A percentile compares a stretch with the other conserved stretches of the same genome.
phyloP scores from a whole-genome alignment of 1,140 invertebrate genomes.

The Zeugodacus cucurbitae region DNA sequence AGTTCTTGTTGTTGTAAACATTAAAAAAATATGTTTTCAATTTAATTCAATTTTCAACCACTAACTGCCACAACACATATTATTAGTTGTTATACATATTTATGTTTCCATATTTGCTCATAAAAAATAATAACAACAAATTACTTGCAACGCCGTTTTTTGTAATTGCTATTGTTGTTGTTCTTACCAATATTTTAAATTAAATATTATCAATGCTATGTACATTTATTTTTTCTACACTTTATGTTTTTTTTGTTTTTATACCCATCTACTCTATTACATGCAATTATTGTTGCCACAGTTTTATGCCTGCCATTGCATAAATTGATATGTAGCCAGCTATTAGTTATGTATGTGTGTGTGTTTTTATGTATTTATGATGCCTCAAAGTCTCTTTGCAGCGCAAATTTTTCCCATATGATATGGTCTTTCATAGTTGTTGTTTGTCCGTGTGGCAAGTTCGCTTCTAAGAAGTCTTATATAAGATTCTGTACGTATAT shows the following conservation, averaged over 20 bases:
- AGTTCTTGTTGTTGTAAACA: too few relatives aligned
- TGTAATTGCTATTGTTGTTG: background rate
- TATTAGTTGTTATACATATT: too few relatives aligned
- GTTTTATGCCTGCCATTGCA: background rate
- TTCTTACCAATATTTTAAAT: background rate
- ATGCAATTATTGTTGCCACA: background rate
- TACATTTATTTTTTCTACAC: background rate
- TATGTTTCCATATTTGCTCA: too few relatives aligned
- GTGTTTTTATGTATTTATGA: background rate
- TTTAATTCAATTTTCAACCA: too few relatives aligned
- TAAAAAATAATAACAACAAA: too few relatives aligned
- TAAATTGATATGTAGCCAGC: background rate
- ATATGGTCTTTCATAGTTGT: background rate
- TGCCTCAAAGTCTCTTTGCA: background rate
- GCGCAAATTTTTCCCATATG: background rate
- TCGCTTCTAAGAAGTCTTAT: background rate
- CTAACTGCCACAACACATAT: too few relatives aligned
- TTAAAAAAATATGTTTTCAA: too few relatives aligned
- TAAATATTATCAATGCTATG: background rate
- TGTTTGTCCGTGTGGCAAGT: too few relatives aligned
- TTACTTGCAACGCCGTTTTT: background rate
- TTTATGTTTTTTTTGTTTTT: background rate
- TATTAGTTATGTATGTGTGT: background rate
- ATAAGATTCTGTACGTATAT: background rate
- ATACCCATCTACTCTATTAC: background rate